Conservation (phyloP, 2,888 invertebrate species). For the Lasius platythorax region DNA sequence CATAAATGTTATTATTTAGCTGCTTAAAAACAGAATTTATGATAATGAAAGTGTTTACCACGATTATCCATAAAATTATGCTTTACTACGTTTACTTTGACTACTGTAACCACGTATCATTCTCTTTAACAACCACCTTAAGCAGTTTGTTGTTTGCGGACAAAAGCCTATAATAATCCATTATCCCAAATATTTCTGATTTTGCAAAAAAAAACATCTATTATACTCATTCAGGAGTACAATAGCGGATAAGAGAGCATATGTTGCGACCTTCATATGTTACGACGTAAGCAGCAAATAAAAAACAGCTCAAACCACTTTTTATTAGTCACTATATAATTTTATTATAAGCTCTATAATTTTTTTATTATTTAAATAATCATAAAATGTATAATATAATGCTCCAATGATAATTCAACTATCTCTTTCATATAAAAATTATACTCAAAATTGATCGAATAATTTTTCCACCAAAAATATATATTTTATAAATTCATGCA, state of each 20-base stretch:
- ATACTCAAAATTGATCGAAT: not conserved
- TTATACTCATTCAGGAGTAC: slow-evolving; percentile 9
- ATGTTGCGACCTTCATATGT: not conserved
- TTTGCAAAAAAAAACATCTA: slow-evolving; percentile 2
- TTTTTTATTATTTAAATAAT: not conserved
- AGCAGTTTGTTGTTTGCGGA: not conserved
- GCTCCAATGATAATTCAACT: not conserved
- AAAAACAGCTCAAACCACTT: not conserved
- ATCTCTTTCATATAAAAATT: not conserved
- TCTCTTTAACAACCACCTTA: not conserved
- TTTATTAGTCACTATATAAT: not conserved
- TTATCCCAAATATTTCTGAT: slow-evolving; percentile 8
- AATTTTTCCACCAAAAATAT: not conserved
- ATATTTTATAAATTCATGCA: not conserved
- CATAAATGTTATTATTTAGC: not conserved
- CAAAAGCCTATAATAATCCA: slow-evolving; percentile 26
- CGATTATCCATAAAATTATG: not conserved
- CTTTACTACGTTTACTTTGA: not conserved
- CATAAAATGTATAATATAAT: not conserved
- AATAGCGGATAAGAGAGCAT: not conserved
- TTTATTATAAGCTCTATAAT: not conserved
- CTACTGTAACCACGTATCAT: not conserved
- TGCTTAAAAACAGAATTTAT: not conserved
- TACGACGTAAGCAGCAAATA: not conserved
- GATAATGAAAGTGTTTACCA: not conserved